Evolutionary conservation across 2,888 invertebrate genomes (phyloP).

Genomic region (Brachycybe producta): DNA sequence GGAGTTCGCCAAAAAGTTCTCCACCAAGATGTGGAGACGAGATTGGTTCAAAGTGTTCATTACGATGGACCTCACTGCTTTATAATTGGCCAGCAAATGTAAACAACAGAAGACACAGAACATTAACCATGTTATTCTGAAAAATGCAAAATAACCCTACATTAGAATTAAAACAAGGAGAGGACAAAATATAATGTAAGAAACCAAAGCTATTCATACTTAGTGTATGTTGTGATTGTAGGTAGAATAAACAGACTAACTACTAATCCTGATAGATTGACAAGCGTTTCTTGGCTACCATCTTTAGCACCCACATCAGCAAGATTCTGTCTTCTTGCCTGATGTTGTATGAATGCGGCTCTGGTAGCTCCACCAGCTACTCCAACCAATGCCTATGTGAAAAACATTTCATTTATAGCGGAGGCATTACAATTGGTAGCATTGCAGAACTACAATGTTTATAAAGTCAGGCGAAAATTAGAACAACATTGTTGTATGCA

Average conservation of each 20-base stretch:
- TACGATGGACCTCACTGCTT: conserved; percentile 66
- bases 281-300: conserved; percentile 90
- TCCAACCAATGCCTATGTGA: conserved; percentile 77
- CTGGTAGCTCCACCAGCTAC: conserved; percentile 80
- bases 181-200: conserved; percentile 22
- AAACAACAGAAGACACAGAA: conserved; percentile 58
- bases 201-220: no score
- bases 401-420: conserved; percentile 50
- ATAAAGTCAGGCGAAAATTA: background rate
- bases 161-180: conserved; percentile 17
- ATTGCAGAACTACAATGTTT: background rate
- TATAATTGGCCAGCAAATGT: conserved; percentile 77
- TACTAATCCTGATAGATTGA: conserved; percentile 75
- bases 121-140: conserved; percentile 56
- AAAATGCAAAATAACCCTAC: conserved; percentile 26
- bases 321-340: conserved; percentile 72
- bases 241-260: conserved; percentile 62
- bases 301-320: conserved; percentile 92
- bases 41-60: conserved; percentile 69
- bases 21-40: conserved; percentile 55
- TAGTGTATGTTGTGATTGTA: conserved; percentile 38
- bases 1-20: conserved; percentile 47
- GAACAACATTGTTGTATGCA: background rate
- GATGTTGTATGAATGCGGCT: conserved; percentile 80
- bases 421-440: background rate